Evolutionary conservation across 1,140 invertebrate species (phyloP), one percentile per base, ranked within the genome.

Genomic region (Leptestheria dahalacensis): DNA sequence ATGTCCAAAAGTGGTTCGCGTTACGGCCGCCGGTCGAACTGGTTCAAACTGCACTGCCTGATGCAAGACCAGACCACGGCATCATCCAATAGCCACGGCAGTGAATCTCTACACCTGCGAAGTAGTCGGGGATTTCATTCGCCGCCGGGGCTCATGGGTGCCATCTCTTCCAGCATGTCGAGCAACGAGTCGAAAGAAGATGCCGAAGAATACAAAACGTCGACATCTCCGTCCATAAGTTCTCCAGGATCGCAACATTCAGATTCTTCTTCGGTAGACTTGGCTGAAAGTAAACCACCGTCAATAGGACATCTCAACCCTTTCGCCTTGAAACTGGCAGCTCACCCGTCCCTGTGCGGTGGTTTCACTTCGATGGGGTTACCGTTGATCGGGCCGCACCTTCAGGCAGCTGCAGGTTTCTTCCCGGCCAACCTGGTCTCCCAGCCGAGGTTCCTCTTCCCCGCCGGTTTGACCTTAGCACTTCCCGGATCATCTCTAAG

Each of bases 1-100:
- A 97, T 97, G 93, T 93, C 88, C 21, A 92, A 95, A 71, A 91
- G 89, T 60, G 89, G 89, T 1, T 91, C 88, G 9, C 75, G 90
- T 33, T 92, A 93, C 68, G 89, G 90, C 0, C 77, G 89, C 3
- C 76, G 89, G 41, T 91, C 88, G 9, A 93, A 93, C 74, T 93
- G 89, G 89, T 93, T 93, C 78, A 93, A 93, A 73, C 91, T 93
- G 58, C 89, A 92, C 69, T 93, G 89, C 65, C 75, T 92, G 0
- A 77, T 93, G 62, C 62, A 77, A 28, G 73, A 64, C 52, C 65
- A 66, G 58, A 61, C 49, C 20, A 26, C 61, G 28, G 6, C 33
- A 41, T 6, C 33, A 15, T 15, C 33, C 15, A 15, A 6, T 6
- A 15, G 33, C 15, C 6, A 15, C 33, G 33, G 6, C 33, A n/a